These are phyloP conservation scores for Hypercompe scribonia DNA, from an alignment of 2,888 invertebrate species.

Conservation along the genomic window DNA sequence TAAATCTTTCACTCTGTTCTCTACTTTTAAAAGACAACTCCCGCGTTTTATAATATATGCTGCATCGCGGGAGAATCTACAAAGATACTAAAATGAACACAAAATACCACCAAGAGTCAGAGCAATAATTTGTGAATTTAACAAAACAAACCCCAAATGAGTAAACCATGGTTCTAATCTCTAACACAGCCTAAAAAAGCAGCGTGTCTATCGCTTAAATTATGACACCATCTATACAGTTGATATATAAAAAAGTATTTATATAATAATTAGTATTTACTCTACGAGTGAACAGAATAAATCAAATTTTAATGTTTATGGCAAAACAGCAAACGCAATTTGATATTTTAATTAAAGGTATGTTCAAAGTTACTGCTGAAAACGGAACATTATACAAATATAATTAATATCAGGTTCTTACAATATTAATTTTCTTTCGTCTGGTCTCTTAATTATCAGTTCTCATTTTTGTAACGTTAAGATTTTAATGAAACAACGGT, in stretches of 20 bases:
- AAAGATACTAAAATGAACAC: too few relatives aligned
- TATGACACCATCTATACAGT: too few relatives aligned
- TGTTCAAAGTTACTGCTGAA: conserved; percentile 4
- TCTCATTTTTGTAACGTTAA: background rate
- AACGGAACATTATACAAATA: background rate
- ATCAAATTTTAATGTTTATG: conserved; percentile 5
- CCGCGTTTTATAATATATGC: too few relatives aligned
- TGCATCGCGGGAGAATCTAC: too few relatives aligned
- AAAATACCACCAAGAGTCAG: too few relatives aligned
- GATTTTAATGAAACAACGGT: background rate
- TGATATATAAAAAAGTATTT: background rate
- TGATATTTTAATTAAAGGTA: conserved; percentile 30
- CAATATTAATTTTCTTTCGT: background rate
- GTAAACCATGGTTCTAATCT: too few relatives aligned
- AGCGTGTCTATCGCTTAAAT: too few relatives aligned
- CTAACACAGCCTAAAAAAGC: too few relatives aligned
- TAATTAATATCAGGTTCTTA: background rate
- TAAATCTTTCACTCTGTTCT: too few relatives aligned
- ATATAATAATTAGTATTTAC: background rate
- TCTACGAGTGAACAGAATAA: conserved; percentile 8
- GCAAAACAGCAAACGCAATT: background rate
- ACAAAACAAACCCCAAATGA: too few relatives aligned
- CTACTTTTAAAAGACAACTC: too few relatives aligned
- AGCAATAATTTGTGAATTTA: too few relatives aligned
- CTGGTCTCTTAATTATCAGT: background rate